Conservation (phyloP, 2,888 invertebrate species). For the Andrena camellia region DNA sequence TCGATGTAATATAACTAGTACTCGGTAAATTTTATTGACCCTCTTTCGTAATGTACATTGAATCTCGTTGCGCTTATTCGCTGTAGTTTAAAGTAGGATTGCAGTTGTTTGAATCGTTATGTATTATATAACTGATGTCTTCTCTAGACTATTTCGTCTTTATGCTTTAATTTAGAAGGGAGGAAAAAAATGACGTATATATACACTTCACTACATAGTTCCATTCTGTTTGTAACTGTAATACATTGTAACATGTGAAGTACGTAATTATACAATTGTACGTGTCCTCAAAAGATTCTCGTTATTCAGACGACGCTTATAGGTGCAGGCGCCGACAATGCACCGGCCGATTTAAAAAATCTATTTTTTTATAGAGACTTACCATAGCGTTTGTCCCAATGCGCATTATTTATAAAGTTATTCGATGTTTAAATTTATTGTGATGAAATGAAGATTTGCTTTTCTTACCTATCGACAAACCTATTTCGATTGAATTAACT, state of each 20-base stretch:
- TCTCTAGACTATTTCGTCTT: not conserved
- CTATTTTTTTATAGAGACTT: not conserved
- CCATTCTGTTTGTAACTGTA: not conserved
- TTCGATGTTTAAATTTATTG: no score
- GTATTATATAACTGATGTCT: conserved; percentile 1
- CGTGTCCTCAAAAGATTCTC: not conserved
- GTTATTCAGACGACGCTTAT: not conserved
- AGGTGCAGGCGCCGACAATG: not conserved
- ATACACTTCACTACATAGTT: not conserved
- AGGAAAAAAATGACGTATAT: not conserved
- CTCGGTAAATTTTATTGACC: not conserved
- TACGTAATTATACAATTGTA: not conserved
- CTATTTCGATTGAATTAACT: no score
- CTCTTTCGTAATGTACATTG: not conserved
- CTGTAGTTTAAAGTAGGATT: not conserved
- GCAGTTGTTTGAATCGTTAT: conserved; percentile 1
- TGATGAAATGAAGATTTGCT: no score
- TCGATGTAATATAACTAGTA: not conserved
- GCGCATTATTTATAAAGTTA: not conserved
- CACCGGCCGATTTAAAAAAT: not conserved
- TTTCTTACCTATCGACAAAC: no score
- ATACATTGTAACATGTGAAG: not conserved
- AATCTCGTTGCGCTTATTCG: conserved; percentile 4
- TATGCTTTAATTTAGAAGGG: not conserved
- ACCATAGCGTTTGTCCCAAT: not conserved